These are phyloP conservation scores for Proctacanthus coquilletti DNA, from an alignment of 1,140 invertebrate genomes.

Conservation along the genomic window DNA sequence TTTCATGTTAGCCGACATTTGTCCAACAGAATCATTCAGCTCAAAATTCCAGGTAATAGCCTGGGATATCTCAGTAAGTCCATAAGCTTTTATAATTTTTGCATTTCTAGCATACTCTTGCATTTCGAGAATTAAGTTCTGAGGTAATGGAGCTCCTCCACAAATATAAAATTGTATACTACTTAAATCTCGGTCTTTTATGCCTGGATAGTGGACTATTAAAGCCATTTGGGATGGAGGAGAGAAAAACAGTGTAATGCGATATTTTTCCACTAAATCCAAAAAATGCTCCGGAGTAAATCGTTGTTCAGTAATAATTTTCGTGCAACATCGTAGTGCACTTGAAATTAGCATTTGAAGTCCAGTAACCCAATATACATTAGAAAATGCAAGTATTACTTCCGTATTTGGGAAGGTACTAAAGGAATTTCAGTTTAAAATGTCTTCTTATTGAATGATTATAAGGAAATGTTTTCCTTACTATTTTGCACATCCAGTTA, in stretches of 20 bases:
- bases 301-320: conserved; percentile 20
- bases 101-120: conserved; percentile 1
- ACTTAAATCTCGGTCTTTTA: conserved; percentile 14
- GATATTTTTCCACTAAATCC: conserved; percentile 21
- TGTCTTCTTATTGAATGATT: background rate
- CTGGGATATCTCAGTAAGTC: background rate
- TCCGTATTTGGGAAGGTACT: conserved; percentile 21
- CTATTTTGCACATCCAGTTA: conserved; percentile 21
- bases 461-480: no score
- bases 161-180: conserved; percentile 8
- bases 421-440: background rate
- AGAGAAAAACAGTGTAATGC: conserved; percentile 18
- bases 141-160: background rate
- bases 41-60: background rate
- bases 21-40: conserved; percentile 13
- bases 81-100: conserved; percentile 4
- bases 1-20: conserved; percentile 17
- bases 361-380: conserved; percentile 24
- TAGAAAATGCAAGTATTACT: conserved; percentile 22
- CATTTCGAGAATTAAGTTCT: background rate
- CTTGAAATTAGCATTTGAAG: conserved; percentile 24
- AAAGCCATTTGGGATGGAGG: conserved; percentile 19
- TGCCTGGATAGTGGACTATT: conserved; percentile 15
- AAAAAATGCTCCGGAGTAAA: conserved; percentile 22
- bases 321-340: conserved; percentile 19